Base-by-base conservation (phyloP, 2,888 invertebrate species). In the Chirona hameri region DNA sequence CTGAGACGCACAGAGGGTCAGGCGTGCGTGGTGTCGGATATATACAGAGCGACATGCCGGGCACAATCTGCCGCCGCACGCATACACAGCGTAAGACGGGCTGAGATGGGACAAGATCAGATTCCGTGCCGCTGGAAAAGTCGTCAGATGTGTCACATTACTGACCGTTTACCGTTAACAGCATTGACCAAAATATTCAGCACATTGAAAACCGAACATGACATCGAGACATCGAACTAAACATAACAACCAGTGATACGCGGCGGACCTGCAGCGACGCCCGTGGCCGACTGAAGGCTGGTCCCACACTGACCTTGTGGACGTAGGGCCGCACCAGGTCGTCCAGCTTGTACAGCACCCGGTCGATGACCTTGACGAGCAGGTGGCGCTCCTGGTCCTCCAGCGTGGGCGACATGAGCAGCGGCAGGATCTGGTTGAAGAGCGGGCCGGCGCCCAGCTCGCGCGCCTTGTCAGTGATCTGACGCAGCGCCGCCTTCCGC, bases 341-440 rank as follows among this genome's bases (percentile, higher is more conserved):
- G 87, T 99, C 99, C 86, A 99, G 89, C 89, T 99, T 99, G 90
- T 99, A 99, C 24, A 99, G 90, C 87, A 99, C 98, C 81, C 99
- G 92, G 90, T 99, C 99, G 86, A 99, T 99, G 82, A 98, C 98
- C 91, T 99, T 99, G 15, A 99, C 99, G 82, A 99, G 91, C 87
- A 99, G 91, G 92, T 99, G 99, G 48, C 99, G 92, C 88, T 99
- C 99, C 89, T 99, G 99, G 89, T 99, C 99, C 89, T 99, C 99
- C 24, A 99, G 90, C 0, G 99, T 99, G 0, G 99, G 99, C 60
- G 98, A 98, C 99, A 99, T 99, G n/a, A 99, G 92, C 84, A 99
- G 90, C 0, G 99, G 99, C 82, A 99, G 89, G 86, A 99, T 99
- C 90, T 99, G 99, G 89, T 99, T 99, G 88, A 99, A 99, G 2